phyloP scores from a whole-genome alignment of 1,140 invertebrate genomes.

The Trichogramma pretiosum region DNA sequence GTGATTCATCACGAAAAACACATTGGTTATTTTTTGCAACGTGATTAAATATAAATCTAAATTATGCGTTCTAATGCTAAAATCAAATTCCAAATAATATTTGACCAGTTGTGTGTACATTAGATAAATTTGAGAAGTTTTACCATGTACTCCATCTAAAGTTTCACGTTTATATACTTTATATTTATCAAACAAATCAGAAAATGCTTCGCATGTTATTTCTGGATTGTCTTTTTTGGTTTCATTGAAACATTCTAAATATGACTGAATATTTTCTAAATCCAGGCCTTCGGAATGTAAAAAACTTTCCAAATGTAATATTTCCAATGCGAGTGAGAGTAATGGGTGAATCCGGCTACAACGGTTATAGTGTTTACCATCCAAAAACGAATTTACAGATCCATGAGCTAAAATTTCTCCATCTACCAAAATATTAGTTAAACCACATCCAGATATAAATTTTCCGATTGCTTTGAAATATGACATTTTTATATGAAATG shows the following conservation, averaged over 20 bases:
- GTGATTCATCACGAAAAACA: conserved; percentile 34
- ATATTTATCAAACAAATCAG: conserved; percentile 22
- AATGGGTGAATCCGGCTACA: conserved; percentile 23
- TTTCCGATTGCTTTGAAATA: conserved; percentile 36
- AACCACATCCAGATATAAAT: conserved; percentile 38
- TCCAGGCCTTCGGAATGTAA: conserved; percentile 17
- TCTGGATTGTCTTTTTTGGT: neutral
- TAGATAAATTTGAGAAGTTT: conserved; percentile 31
- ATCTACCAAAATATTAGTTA: conserved; percentile 36
- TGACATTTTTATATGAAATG: conserved; percentile 43
- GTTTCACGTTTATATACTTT: conserved; percentile 21
- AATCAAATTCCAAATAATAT: conserved; percentile 24
- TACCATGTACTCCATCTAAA: conserved; percentile 25
- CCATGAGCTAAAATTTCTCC: conserved; percentile 28
- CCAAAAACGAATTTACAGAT: conserved; percentile 29
- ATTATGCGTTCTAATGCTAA: conserved; percentile 19
- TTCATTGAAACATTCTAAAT: neutral
- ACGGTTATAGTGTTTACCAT: conserved; percentile 31
- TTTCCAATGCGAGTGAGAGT: conserved; percentile 29
- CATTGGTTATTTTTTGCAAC: conserved; percentile 27
- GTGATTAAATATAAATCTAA: conserved; percentile 19
- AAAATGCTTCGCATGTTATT: conserved; percentile 10
- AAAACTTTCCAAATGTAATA: conserved; percentile 36
- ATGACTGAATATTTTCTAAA: conserved; percentile 4
- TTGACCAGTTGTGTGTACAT: conserved; percentile 26